Base-by-base conservation (phyloP, 2,113 vertebrate genomes). In the Dendropsophus ebraccatus region DNA sequence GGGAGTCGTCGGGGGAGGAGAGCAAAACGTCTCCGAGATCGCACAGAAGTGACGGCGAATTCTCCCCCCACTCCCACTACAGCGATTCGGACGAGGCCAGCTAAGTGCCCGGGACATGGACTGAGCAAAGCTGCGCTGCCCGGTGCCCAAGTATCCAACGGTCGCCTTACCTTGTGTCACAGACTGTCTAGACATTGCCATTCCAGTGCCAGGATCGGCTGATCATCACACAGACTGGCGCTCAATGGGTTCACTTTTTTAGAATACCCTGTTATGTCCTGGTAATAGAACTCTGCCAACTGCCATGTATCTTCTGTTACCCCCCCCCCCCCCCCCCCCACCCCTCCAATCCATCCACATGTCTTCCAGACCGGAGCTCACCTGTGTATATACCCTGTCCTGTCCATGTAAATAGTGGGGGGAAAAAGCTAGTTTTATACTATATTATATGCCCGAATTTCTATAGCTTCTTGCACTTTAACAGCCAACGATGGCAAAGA, bases 81-180 rank as follows among this genome's bases (percentile, higher is more conserved):
- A 99, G 98, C 92, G 98, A 99, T 94, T 99, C 97, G 14, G 98
- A 99, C 17, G 97, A 99, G 91, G 94, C 96, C 79, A 94, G 92
- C 90, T 95, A 95, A 52, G 47, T 58, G 88, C 13, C 8, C 32
- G 9, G 25, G 65, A 28, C 60, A 81, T 11, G 58, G 41, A 81
- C 80, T 82, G 60, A 6, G 81, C 70, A 23, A n/a, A n/a, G n/a
- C n/a, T n/a, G n/a, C 9, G 6, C 8, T 7, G 14, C 65, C 35
- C 60, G 23, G 25, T 19, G 30, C 65, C 65, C 35, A 30, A 82
- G 81, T 58, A 23, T 73, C 81, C 56, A 73, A 23, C 70, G 81
- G 21, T 52, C 19, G 13, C 19, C 30, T 12, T 35, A 6, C 45
- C 23, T 52, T 23, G 74, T 52, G 74, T 52, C 74, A 35, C 23